Conservation (phyloP, 2,797 vertebrate genomes). For the Garrulus glandarius region DNA sequence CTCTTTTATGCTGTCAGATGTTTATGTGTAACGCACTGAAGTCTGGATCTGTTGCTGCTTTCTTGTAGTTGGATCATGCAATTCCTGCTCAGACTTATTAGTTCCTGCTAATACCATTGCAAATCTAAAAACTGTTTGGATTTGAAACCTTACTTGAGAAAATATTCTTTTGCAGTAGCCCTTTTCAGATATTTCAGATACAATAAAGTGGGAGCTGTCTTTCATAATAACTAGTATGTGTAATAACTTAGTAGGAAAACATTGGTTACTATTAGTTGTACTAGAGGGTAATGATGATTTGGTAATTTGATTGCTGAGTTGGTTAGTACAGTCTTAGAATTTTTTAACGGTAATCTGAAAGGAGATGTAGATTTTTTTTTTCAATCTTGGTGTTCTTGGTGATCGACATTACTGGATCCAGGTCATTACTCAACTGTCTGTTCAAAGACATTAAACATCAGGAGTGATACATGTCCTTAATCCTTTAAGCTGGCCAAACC, state of each 20-base stretch:
- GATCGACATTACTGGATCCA: not conserved
- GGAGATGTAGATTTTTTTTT: not conserved
- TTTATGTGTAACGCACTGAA: not conserved
- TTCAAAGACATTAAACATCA: not conserved
- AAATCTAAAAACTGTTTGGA: not conserved
- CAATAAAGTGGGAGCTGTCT: not conserved
- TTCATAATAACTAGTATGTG: not conserved
- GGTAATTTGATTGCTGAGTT: not conserved
- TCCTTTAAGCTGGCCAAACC: not conserved
- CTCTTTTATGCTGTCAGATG: not conserved
- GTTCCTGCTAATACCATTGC: not conserved
- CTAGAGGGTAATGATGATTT: not conserved
- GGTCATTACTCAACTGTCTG: not conserved
- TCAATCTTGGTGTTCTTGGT: not conserved
- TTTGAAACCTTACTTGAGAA: not conserved
- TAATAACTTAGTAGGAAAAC: not conserved
- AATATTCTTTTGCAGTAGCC: not conserved
- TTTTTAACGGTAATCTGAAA: not conserved
- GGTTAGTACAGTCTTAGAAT: not conserved
- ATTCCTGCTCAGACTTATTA: not conserved
- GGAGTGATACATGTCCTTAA: not conserved
- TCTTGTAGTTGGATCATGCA: not conserved
- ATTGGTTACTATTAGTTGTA: not conserved
- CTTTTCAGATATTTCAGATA: not conserved
- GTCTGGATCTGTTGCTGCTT: not conserved